Evolutionary conservation across 2,888 invertebrate species (phyloP).

Genomic region (Lomographa bimaculata): DNA sequence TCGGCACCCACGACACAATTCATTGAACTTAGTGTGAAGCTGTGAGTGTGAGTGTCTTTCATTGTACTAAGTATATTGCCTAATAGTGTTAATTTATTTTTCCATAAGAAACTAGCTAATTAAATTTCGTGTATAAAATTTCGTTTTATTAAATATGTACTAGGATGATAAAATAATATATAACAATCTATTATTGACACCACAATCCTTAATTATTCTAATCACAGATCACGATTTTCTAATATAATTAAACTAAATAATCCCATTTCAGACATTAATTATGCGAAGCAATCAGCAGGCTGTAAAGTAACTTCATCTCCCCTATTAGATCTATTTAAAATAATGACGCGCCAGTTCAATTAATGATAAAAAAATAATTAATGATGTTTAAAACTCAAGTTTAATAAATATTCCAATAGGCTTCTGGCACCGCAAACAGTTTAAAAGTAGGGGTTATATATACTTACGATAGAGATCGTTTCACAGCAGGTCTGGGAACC

Average conservation of each 20-base stretch:
- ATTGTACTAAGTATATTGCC: too few relatives aligned
- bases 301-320: conserved; percentile 19
- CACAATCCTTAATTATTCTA: too few relatives aligned
- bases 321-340: conserved; percentile 20
- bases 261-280: conserved; percentile 35
- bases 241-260: conserved; percentile 29
- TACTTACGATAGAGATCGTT: conserved; percentile 56
- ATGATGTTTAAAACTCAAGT: conserved; percentile 33
- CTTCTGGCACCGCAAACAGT: conserved; percentile 40
- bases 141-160: too few relatives aligned
- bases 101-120: too few relatives aligned
- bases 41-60: too few relatives aligned
- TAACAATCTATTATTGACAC: too few relatives aligned
- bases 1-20: too few relatives aligned
- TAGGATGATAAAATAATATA: too few relatives aligned
- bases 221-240: neutral
- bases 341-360: conserved; percentile 36
- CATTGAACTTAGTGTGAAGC: too few relatives aligned
- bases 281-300: conserved; percentile 36
- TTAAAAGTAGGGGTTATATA: conserved; percentile 46
- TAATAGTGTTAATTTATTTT: too few relatives aligned
- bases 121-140: too few relatives aligned
- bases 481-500: conserved; percentile 58
- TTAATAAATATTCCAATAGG: conserved; percentile 50
- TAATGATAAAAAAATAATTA: conserved; percentile 31